Evolutionary conservation across 2,888 invertebrate genomes (phyloP), one percentile per base, ranked within the genome.

Genomic region (Chelonus formosanus): DNA sequence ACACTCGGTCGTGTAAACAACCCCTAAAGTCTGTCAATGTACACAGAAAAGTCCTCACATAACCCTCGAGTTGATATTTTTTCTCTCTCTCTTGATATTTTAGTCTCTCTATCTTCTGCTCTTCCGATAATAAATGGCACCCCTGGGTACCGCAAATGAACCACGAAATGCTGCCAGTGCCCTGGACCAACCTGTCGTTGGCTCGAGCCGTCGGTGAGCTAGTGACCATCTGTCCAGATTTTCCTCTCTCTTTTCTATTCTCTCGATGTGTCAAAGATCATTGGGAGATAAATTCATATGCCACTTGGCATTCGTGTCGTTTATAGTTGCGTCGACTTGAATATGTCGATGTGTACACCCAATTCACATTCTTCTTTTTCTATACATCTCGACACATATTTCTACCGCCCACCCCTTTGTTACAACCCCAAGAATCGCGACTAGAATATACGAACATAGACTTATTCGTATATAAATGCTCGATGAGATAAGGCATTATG

Each of bases 111-210:
- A 36, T 63, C 43, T 43, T 48, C 55, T 57, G 45, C 57, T 47
- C 65, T 65, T 34, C 57, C 52, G 78, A 80, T 84, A 84, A 84
- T 83, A 81, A 80, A 84, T 83, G 83, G 80, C 78, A 84, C 84
- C 84, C 84, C 77, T 83, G 84, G 83, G 84, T 80, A 82, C 83
- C 84, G 84, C 84, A 83, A 84, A 84, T 84, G 84, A 84, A 84
- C 84, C 84, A 83, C 84, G 84, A 84, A 84, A 84, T 83, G 81
- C 82, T 83, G 82, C 80, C 74, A 78, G 78, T 78, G 76, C 76
- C 75, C 75, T 69, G 81, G 80, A 78, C 80, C 82, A 83, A 83
- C 83, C 83, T 83, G 83, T 82, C 83, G 80, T 78, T 78, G 69
- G 67, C 63, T 70, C 76, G 71, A 70, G 72, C 74, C 71, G 69